These are phyloP conservation scores for Sinohyriopsis cumingii DNA, from an alignment of 2,888 invertebrate species.

Conservation along the genomic window DNA sequence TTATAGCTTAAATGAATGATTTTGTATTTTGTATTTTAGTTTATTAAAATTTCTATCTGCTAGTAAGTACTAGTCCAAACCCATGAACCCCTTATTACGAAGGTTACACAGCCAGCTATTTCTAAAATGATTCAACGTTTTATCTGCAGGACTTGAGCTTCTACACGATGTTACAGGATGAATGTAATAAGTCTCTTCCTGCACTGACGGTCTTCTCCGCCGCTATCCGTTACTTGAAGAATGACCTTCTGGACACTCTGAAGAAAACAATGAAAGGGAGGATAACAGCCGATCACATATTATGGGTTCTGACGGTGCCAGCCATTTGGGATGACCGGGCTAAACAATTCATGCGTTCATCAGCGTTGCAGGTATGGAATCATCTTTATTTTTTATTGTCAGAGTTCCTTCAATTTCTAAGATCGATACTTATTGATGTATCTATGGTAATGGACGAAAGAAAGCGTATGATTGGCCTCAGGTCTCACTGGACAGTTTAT, in stretches of 20 bases:
- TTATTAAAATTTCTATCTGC: no score
- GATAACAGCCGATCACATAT: constrained; percentile 2
- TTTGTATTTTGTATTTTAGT: no score
- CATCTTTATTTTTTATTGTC: not conserved
- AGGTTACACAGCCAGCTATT: no score
- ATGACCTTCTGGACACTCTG: constrained; percentile 11
- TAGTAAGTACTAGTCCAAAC: no score
- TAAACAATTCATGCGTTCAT: constrained; percentile 21
- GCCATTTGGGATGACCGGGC: constrained; percentile 19
- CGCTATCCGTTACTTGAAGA: constrained; percentile 14
- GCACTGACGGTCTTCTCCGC: constrained; percentile 16
- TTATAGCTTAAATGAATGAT: no score
- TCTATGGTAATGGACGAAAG: not conserved
- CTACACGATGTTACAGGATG: no score
- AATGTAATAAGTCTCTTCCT: not conserved
- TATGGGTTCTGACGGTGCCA: constrained; percentile 14
- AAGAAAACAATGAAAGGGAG: not conserved
- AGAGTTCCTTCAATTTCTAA: not conserved
- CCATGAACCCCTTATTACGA: no score
- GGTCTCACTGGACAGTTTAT: no score
- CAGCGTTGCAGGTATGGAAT: constrained; percentile 9
- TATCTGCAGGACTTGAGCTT: no score
- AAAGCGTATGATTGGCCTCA: no score
- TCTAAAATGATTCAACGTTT: no score
- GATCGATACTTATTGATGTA: not conserved